Evolutionary conservation across 1,140 invertebrate species (phyloP).

Genomic region (Orchesella cincta): DNA sequence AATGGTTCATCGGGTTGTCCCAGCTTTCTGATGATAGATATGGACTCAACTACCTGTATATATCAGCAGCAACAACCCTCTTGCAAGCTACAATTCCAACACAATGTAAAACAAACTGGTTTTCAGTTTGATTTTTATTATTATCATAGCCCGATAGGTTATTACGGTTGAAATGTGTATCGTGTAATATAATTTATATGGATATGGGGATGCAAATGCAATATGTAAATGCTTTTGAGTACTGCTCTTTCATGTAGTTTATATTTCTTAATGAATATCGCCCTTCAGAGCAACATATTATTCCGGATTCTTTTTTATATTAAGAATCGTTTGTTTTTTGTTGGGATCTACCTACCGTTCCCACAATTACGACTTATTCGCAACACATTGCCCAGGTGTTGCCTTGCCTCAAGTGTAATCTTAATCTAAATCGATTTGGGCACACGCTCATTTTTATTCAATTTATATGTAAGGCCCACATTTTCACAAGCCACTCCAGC

Average conservation of each 20-base stretch:
- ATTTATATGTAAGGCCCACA: constrained; percentile 16
- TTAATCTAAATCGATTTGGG: constrained; percentile 11
- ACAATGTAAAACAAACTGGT: background rate
- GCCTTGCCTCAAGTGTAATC: constrained; percentile 1
- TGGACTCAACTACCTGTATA: too few species aligned
- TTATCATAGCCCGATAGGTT: background rate
- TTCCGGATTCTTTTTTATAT: constrained; percentile 3
- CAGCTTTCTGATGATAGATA: too few species aligned
- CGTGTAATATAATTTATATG: background rate
- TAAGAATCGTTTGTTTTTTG: background rate
- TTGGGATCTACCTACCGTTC: constrained; percentile 17
- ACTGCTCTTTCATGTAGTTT: too few species aligned
- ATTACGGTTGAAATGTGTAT: background rate
- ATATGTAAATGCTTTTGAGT: too few species aligned
- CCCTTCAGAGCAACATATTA: background rate
- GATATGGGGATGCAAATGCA: too few species aligned
- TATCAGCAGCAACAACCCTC: too few species aligned
- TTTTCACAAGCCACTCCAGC: background rate
- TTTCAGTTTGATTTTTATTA: background rate
- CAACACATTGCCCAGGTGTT: constrained; percentile 28
- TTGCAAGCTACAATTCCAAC: too few species aligned
- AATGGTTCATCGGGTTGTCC: too few species aligned
- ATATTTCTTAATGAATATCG: constrained; percentile 8
- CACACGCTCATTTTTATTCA: constrained; percentile 30
- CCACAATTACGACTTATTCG: constrained; percentile 22